Base-by-base conservation (phyloP, 2,113 vertebrate species). In the Chaetodon auriga region DNA sequence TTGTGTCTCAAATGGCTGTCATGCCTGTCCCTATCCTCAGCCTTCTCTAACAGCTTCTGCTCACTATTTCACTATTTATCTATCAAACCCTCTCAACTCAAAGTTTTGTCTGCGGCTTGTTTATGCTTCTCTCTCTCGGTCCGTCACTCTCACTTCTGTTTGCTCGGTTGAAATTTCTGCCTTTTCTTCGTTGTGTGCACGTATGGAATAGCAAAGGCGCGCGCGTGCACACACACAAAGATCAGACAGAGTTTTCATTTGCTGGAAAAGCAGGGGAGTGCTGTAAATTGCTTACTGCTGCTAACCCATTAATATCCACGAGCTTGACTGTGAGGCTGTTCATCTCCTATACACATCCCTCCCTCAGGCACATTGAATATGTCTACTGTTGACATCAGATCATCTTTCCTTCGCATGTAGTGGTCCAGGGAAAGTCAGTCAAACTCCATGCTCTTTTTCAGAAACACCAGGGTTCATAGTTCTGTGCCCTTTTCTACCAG, bases 1-100 rank as follows among this genome's bases (percentile, higher is more conserved):
- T 86, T 63, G 66, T 2, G 46, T 78, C 65, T 80, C 68, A 78
- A 79, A 66, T 45, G 46, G 57, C 83, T 87, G 88, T 73, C 87
- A 65, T 49, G 38, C 38, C 74, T 51, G 49, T 63, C 74, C 41
- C 16, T 0, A 38, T 72, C 61, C 16, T 53, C 65, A 57, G 35
- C 36, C 62, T 75, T 21, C 35, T 66, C 43, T 11, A 49, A 48
- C 78, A 68, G 11, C 65, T 48, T 45, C 62, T 74, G 35, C 55
- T 79, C 71, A 69, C 63, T 49, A 2, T 82, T 82, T 70, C 65
- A 81, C 82, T 58, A 48, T 83, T 78, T 85, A 81, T 82, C 63
- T 48, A 48, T 78, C 66, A 80, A 74, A 85, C 62, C 6, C 57
- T 53, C 79, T 75, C 65, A 38, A 45, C 30, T 62, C 49, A 2